Evolutionary conservation across 2,113 vertebrate genomes (phyloP).

Genomic region (Lutjanus erythropterus): DNA sequence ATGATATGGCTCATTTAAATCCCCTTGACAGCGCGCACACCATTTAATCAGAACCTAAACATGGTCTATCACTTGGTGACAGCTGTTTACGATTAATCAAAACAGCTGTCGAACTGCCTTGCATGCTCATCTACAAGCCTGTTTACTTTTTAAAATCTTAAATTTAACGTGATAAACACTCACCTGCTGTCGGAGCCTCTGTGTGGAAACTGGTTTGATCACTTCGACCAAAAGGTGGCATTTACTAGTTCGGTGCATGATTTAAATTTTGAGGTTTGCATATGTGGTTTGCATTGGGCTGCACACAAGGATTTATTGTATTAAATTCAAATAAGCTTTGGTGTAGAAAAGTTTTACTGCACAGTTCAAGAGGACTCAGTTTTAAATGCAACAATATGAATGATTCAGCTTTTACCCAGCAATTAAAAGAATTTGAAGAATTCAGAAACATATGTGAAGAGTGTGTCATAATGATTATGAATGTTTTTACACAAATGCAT

Average conservation of each 20-base stretch:
- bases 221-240: neutral
- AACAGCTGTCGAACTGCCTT: neutral
- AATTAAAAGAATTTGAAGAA: neutral
- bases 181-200: neutral
- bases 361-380: neutral
- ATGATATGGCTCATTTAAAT: constrained; percentile 57
- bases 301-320: neutral
- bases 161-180: neutral
- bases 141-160: neutral
- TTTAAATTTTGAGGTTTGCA: neutral
- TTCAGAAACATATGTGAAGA: neutral
- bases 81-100: constrained; percentile 49
- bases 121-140: neutral
- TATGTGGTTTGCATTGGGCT: neutral
- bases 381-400: neutral
- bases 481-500: neutral
- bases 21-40: constrained; percentile 29
- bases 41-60: constrained; percentile 27
- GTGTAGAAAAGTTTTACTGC: neutral
- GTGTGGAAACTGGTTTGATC: neutral
- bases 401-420: too few relatives aligned
- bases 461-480: too few relatives aligned
- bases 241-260: too few relatives aligned
- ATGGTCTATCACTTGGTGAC: constrained; percentile 9
- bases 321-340: neutral